phyloP scores from a whole-genome alignment of 2,113 vertebrate species.

The Hydrolagus affinis region DNA sequence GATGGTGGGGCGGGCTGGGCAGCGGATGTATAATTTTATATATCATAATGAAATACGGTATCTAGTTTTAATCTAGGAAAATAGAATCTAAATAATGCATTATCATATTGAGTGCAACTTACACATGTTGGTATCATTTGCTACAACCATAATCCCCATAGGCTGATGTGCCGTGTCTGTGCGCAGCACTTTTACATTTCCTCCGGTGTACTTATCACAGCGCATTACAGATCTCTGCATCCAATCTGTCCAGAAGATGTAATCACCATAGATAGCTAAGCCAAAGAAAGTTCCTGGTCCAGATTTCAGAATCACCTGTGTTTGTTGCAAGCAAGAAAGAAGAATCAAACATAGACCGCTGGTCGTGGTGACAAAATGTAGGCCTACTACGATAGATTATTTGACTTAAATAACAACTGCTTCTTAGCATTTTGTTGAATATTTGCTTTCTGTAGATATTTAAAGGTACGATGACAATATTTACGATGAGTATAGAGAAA shows the following conservation, averaged over 20 bases:
- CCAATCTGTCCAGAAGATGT: conserved; percentile 96
- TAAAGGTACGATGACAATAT: background rate
- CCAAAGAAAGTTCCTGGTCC: conserved; percentile 89
- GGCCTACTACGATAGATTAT: background rate
- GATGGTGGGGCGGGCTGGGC: too few species aligned
- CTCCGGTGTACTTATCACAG: conserved; percentile 88
- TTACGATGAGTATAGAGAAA: background rate
- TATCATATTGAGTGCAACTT: conserved; percentile 50
- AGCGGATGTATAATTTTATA: too few species aligned
- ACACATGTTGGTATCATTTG: conserved; percentile 93
- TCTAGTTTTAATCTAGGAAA: background rate
- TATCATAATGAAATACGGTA: background rate
- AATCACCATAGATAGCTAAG: conserved; percentile 83
- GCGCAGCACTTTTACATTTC: conserved; percentile 82
- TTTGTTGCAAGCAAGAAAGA: conserved; percentile 31
- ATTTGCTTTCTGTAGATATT: background rate
- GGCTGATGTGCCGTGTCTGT: conserved; percentile 93
- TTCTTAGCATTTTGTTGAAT: background rate
- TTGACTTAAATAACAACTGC: too few species aligned
- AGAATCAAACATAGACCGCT: conserved; percentile 2
- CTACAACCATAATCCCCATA: conserved; percentile 91
- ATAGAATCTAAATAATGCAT: background rate
- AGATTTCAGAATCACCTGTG: conserved; percentile 84
- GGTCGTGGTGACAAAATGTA: background rate
- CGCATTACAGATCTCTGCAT: conserved; percentile 82